Evolutionary conservation across 2,113 vertebrate genomes (phyloP), one percentile per base, ranked within the genome.

Genomic region (Tricholaema leucomelas): DNA sequence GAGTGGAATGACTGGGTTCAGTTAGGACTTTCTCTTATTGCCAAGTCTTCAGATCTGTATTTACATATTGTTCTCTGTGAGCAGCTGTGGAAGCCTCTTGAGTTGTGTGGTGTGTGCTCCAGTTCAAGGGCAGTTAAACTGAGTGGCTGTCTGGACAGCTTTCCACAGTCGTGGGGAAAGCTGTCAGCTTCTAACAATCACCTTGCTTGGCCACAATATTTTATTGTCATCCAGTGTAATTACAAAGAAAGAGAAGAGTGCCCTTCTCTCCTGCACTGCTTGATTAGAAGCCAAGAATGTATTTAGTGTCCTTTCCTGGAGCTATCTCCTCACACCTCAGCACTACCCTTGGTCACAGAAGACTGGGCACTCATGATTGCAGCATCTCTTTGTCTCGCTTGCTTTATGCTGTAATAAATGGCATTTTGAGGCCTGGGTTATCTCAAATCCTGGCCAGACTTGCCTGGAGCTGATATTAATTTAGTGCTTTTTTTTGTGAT

Each of bases 301-400:
- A 31, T 27, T n/a, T 48, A 10, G 23, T 1, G 4, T 9, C 31
- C 9, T 78, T 36, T 7, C 10, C 15, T 9, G 27, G 67, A 69
- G 16, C 9, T 55, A 4, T 5, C 35, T 76, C 24, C 67, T 66
- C 50, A 69, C 52, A 59, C 16, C 13, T 54, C 17, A 65, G 24
- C 35, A 21, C 9, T 56, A 2, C 2, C 46, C 33, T 16, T 58
- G 35, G 25, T 35, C 9, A 0, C 8, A 76, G 40, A 8, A 75
- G 5, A 8, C 70, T 98, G 10, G 69, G 97, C 44, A 97, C 97
- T 10, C 97, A 97, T 95, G 97, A 98, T 92, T 83, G 88, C 31
- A 30, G 28, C 27, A 55, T 8, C 20, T 10, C 31, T 77, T 36
- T 36, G 21, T 89, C 44, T 25, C 2, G 1, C 7, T 10, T 18